A percentile compares a stretch with the other conserved stretches of the same genome.
phyloP scores from a whole-genome alignment of 1,140 invertebrate species.

The Eupristina koningsbergeri region DNA sequence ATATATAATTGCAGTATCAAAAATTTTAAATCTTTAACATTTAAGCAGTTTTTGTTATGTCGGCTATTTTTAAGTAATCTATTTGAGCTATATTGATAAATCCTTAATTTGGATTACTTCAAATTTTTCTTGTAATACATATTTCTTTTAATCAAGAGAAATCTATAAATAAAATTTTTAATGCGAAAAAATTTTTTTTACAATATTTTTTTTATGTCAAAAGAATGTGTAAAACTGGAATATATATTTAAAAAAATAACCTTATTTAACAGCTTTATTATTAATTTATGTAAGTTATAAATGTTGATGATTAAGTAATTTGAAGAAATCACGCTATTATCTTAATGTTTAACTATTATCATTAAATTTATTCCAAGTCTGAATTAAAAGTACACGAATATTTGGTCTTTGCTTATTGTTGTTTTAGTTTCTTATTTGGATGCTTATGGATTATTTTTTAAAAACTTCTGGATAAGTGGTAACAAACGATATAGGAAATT shows the following conservation, averaged over 20 bases:
- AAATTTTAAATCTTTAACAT: not conserved
- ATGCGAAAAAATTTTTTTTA: not conserved
- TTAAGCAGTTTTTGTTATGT: not conserved
- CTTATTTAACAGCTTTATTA: not conserved
- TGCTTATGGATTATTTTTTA: not conserved
- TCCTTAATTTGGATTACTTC: not conserved
- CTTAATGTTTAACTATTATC: no score
- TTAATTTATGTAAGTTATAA: not conserved
- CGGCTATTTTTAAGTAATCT: not conserved
- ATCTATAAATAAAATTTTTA: not conserved
- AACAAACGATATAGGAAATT: no score
- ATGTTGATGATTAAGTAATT: not conserved
- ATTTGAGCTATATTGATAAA: not conserved
- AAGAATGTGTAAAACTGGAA: not conserved
- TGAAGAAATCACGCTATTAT: no score
- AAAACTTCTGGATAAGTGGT: no score
- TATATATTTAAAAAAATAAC: not conserved
- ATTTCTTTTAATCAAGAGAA: not conserved
- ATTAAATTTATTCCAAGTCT: no score
- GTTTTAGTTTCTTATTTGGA: not conserved
- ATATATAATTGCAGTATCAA: not conserved
- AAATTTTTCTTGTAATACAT: not conserved
- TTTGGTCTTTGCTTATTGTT: not conserved
- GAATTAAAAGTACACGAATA: not conserved
- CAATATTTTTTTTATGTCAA: not conserved